A percentile compares a stretch with the other conserved stretches of the same genome.
phyloP scores from a whole-genome alignment of 2,113 vertebrate species.

The Poecile atricapillus region DNA sequence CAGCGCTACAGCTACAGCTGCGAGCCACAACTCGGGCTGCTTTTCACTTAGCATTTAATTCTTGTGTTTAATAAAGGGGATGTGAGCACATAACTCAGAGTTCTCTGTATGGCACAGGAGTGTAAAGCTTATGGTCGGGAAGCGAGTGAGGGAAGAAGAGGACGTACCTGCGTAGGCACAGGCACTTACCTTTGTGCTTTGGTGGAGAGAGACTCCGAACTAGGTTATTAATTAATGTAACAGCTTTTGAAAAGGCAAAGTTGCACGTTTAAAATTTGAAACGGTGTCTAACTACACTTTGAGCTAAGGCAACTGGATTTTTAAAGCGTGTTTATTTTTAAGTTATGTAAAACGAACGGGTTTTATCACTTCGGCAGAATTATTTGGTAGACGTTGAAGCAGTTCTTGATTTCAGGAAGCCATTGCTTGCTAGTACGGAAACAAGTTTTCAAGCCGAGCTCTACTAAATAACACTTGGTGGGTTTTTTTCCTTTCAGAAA shows the following conservation, averaged over 20 bases:
- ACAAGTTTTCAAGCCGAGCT: slow-evolving; percentile 15
- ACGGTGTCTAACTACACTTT: background rate
- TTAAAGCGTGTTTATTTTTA: background rate
- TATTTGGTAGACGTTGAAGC: background rate
- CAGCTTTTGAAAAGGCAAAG: background rate
- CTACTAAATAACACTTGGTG: background rate
- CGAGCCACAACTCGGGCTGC: background rate
- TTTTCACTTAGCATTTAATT: background rate
- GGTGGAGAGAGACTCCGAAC: background rate
- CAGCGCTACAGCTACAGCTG: background rate
- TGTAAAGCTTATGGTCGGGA: background rate
- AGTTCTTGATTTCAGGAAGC: background rate
- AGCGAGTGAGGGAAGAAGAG: background rate
- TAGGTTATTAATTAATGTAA: background rate
- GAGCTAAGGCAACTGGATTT: background rate
- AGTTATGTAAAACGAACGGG: background rate
- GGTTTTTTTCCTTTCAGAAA: background rate
- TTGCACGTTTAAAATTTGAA: background rate
- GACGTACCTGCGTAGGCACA: background rate
- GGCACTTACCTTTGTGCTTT: background rate
- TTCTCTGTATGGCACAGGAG: background rate
- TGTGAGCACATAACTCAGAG: background rate
- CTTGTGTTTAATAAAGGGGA: background rate
- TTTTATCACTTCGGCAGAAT: background rate
- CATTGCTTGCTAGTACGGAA: background rate